Percentiles rank a stretch among this genome's conserved stretches.
These are phyloP conservation scores for Deilephila porcellus DNA, from an alignment of 2,888 invertebrate species.

Conservation along the genomic window DNA sequence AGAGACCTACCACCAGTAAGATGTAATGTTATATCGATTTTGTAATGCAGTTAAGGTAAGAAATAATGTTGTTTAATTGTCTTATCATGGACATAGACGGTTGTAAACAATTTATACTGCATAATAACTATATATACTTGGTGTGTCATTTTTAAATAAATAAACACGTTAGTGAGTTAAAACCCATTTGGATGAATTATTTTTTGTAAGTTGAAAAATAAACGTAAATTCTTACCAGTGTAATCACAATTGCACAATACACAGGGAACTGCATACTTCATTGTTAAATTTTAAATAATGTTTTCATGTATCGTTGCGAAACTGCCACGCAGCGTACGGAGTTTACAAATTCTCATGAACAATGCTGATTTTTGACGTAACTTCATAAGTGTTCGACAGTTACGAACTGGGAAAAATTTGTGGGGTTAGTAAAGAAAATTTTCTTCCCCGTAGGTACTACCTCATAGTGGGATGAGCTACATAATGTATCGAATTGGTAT, in stretches of 20 bases:
- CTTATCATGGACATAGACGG: too few relatives aligned
- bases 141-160: too few relatives aligned
- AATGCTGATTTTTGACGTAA: neutral
- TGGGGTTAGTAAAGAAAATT: neutral
- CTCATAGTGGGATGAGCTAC: too few relatives aligned
- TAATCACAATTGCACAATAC: conserved; percentile 10
- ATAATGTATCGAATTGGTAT: too few relatives aligned
- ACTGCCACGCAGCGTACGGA: neutral
- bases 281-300: conserved; percentile 4
- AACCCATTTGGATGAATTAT: too few relatives aligned
- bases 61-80: too few relatives aligned
- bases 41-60: too few relatives aligned
- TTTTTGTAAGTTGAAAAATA: neutral
- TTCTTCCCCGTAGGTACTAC: neutral
- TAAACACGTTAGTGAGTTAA: too few relatives aligned
- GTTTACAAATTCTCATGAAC: conserved; percentile 20
- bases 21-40: too few relatives aligned
- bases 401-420: neutral
- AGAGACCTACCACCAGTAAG: too few relatives aligned
- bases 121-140: too few relatives aligned
- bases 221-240: conserved; percentile 11
- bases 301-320: neutral
- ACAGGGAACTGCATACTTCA: conserved; percentile 19
- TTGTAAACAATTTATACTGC: too few relatives aligned
- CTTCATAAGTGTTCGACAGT: neutral